Evolutionary conservation across 2,113 vertebrate genomes (phyloP), one percentile per base, ranked within the genome.

Genomic region (Hippopotamus amphibius): DNA sequence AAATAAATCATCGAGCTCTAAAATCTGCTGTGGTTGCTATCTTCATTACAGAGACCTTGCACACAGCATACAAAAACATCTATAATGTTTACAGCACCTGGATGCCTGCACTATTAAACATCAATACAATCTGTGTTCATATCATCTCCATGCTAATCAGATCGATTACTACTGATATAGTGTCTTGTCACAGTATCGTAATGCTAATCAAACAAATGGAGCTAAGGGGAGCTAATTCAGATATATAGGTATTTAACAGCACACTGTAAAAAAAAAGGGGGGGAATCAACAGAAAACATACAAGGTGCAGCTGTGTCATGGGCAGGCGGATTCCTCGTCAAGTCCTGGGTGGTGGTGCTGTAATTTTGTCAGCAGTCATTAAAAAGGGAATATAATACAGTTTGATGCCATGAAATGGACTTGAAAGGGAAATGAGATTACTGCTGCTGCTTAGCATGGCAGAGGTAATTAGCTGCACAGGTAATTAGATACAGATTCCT

Each of bases 101-200:
- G 96, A 91, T 97, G 98, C 98, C 97, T 85, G 91, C 93, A 68
- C 97, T 97, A 98, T 96, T 98, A 98, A 98, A 98, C 98, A 98
- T 98, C 98, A 98, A 98, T 99, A 98, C 98, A 98, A 97, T 98
- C 98, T 97, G 98, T 98, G 99, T 99, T 99, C 98, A 97, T 99
- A 99, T 98, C 98, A 99, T 99, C 98, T 98, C 98, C 98, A 98
- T 98, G 97, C 98, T 99, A 99, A 99, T 99, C 98, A 99, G 98
- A 99, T 99, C 98, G 96, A 99, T 99, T 98, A 98, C 97, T 98
- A 97, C 98, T 99, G 99, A 99, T 99, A 98, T 81, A 99, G 98
- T 98, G 98, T 98, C 98, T 98, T 98, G 98, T 98, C 98, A 98
- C 97, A 97, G 96, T 98, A 98, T 96, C 63, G 1, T 97, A 98